Conservation (phyloP, 2,888 invertebrate species). For the Tetropium fuscum region DNA sequence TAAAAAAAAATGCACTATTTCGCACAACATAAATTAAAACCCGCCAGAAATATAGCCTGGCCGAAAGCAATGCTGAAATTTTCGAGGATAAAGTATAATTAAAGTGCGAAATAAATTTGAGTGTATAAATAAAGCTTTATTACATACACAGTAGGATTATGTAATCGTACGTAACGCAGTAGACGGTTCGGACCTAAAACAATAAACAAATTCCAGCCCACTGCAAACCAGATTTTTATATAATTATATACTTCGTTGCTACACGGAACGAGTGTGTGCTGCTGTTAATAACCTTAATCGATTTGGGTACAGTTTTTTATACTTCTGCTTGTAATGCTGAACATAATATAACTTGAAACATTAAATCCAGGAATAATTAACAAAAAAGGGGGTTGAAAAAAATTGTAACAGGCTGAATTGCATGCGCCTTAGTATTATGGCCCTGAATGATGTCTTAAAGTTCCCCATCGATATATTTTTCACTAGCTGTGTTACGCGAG, state of each 20-base stretch:
- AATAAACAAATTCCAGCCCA: slow-evolving; percentile 6
- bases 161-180: slow-evolving; percentile 8
- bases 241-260: not conserved
- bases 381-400: too few species aligned
- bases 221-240: not conserved
- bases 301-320: too few species aligned
- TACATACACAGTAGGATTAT: slow-evolving; percentile 7
- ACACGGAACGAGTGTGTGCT: not conserved
- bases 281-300: not conserved
- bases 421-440: too few species aligned
- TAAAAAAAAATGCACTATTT: slow-evolving; percentile 8
- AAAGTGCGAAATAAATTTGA: slow-evolving; percentile 2
- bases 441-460: too few species aligned
- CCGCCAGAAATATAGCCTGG: not conserved
- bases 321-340: too few species aligned
- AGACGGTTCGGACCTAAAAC: not conserved
- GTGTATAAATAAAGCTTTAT: slow-evolving; percentile 1
- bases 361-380: too few species aligned
- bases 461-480: too few species aligned
- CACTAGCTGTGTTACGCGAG: too few species aligned
- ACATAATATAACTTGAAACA: too few species aligned
- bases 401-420: too few species aligned
- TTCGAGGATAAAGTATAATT: not conserved
- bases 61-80: not conserved
- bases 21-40: not conserved